Percentiles rank a stretch among this genome's conserved stretches.
These are phyloP conservation scores for Hanleya hanleyi DNA, from an alignment of 2,888 invertebrate genomes.

Conservation along the genomic window DNA sequence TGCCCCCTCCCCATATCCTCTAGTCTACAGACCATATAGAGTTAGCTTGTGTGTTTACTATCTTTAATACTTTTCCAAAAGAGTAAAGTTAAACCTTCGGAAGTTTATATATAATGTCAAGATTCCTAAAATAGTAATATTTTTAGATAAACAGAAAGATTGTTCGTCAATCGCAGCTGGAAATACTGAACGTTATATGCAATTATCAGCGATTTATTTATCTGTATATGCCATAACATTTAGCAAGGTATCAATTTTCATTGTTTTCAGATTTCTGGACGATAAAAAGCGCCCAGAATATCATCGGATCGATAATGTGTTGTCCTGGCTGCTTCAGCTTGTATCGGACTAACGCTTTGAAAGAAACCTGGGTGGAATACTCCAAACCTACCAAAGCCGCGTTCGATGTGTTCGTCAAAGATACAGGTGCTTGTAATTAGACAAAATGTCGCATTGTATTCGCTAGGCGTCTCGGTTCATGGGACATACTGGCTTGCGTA, in stretches of 20 bases:
- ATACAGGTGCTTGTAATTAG: constrained; percentile 49
- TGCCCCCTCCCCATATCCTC: too few relatives aligned
- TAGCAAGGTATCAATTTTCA: not conserved
- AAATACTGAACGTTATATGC: not conserved
- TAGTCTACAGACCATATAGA: too few relatives aligned
- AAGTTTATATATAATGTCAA: too few relatives aligned
- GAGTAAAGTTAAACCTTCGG: too few relatives aligned
- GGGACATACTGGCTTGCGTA: too few relatives aligned
- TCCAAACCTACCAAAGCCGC: constrained; percentile 44
- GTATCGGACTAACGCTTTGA: constrained; percentile 45
- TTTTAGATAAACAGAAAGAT: too few relatives aligned
- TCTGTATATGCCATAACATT: not conserved
- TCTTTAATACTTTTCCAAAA: too few relatives aligned
- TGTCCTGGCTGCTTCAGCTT: constrained; percentile 57
- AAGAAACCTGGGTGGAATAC: constrained; percentile 40
- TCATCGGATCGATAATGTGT: constrained; percentile 57
- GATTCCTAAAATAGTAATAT: too few relatives aligned
- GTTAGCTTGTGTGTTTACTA: too few relatives aligned
- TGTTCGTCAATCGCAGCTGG: too few relatives aligned
- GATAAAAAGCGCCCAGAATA: constrained; percentile 56
- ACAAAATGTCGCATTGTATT: too few relatives aligned
- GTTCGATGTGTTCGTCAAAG: constrained; percentile 53
- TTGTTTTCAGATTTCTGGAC: constrained; percentile 53
- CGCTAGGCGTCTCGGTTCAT: too few relatives aligned
- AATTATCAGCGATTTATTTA: not conserved